These are phyloP conservation scores for Morinoia aosen DNA, from an alignment of 2,888 invertebrate species.

Conservation along the genomic window DNA sequence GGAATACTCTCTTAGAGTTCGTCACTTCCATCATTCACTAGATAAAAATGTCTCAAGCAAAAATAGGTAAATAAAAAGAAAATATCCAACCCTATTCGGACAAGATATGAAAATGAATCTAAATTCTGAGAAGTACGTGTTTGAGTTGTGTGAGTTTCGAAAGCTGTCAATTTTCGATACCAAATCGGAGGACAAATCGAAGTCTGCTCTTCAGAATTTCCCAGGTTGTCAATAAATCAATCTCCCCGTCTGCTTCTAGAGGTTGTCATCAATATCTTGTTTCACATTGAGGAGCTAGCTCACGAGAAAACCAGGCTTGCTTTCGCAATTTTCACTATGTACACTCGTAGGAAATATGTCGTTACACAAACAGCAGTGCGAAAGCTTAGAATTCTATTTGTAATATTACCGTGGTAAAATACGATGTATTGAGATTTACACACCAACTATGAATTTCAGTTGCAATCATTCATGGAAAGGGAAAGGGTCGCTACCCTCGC, in stretches of 20 bases:
- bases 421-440: background rate
- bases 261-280: background rate
- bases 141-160: background rate
- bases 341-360: background rate
- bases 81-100: background rate
- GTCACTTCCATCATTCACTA: background rate
- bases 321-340: background rate
- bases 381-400: background rate
- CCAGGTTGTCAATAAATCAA: slow-evolving; percentile 17
- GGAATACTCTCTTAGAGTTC: background rate
- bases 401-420: background rate
- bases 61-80: background rate
- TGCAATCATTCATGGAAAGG: background rate
- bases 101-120: background rate
- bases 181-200: background rate
- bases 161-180: background rate
- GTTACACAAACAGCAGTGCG: background rate
- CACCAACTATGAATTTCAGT: background rate
- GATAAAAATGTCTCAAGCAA: background rate
- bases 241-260: background rate
- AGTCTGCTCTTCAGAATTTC: background rate
- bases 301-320: background rate
- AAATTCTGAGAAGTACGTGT: background rate
- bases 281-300: background rate
- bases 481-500: background rate